These are phyloP conservation scores for Danaus melanippus DNA, from an alignment of 1,140 invertebrate genomes.

Conservation along the genomic window DNA sequence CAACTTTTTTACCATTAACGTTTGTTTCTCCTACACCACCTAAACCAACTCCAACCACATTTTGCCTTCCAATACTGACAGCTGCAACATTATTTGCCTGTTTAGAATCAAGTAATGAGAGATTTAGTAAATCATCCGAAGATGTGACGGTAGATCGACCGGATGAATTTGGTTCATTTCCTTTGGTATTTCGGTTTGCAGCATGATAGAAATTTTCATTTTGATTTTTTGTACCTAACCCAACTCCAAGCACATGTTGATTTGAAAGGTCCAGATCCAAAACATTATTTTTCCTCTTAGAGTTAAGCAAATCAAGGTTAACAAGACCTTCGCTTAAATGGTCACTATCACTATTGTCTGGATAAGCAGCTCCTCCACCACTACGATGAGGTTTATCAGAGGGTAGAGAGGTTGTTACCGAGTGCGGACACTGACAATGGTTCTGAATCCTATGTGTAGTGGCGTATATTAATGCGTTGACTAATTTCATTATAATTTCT, in stretches of 20 bases:
- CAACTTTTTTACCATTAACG: neutral
- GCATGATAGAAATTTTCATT: neutral
- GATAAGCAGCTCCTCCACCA: neutral
- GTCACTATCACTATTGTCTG: neutral
- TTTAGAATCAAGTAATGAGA: slow-evolving; percentile 18
- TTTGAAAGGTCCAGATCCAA: slow-evolving; percentile 17
- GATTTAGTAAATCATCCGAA: slow-evolving; percentile 10
- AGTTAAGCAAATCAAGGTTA: slow-evolving; percentile 19
- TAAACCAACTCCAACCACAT: slow-evolving; percentile 12
- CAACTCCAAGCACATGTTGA: slow-evolving; percentile 17
- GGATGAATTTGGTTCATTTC: neutral
- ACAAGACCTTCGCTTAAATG: slow-evolving; percentile 17
- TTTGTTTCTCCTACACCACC: slow-evolving; percentile 9
- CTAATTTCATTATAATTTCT: slow-evolving; percentile 46
- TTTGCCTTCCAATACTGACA: slow-evolving; percentile 10
- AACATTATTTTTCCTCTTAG: slow-evolving; percentile 18
- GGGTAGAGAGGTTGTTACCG: neutral
- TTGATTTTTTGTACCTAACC: slow-evolving; percentile 11
- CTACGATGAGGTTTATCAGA: neutral
- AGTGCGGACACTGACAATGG: slow-evolving; percentile 10
- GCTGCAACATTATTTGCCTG: slow-evolving; percentile 17
- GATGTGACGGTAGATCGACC: slow-evolving; percentile 3
- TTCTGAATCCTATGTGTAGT: slow-evolving; percentile 22
- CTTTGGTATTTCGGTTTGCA: neutral
- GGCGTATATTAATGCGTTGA: slow-evolving; percentile 46